These are phyloP conservation scores for Apantesis nais DNA, from an alignment of 2,888 invertebrate species.

Conservation along the genomic window DNA sequence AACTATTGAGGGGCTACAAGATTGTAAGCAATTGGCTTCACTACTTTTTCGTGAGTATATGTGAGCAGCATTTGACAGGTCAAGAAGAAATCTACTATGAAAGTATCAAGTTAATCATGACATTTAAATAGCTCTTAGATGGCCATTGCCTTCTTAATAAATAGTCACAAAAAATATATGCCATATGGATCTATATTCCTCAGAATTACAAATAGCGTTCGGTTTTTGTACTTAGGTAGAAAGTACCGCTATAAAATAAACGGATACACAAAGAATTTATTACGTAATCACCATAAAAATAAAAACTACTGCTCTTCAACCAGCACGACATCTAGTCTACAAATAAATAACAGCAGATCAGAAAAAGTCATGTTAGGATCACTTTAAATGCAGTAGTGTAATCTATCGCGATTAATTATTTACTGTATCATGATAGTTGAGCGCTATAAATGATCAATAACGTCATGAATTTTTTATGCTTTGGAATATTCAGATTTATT, in stretches of 20 bases:
- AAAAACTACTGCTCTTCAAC: not conserved
- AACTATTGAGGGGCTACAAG: not conserved
- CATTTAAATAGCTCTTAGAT: not conserved
- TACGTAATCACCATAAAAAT: not conserved
- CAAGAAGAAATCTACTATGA: slow-evolving; percentile 9
- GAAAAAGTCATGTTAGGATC: not conserved
- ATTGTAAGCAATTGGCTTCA: not conserved
- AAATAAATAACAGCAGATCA: not conserved
- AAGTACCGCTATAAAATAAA: not conserved
- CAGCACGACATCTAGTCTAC: not conserved
- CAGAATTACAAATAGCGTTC: not conserved
- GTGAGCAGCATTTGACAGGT: slow-evolving; percentile 6
- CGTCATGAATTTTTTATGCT: not conserved
- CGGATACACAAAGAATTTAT: not conserved
- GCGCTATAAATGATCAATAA: not conserved
- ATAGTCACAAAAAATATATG: not conserved
- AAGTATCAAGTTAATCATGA: not conserved
- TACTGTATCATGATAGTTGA: not conserved
- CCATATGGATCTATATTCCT: not conserved
- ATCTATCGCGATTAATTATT: not conserved
- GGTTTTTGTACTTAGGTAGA: not conserved
- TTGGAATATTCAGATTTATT: not conserved
- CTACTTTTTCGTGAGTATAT: not conserved
- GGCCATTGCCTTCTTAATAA: not conserved
- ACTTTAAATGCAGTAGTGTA: not conserved